These are phyloP conservation scores for Metalampra italica DNA, from an alignment of 2,888 invertebrate genomes.

Conservation along the genomic window DNA sequence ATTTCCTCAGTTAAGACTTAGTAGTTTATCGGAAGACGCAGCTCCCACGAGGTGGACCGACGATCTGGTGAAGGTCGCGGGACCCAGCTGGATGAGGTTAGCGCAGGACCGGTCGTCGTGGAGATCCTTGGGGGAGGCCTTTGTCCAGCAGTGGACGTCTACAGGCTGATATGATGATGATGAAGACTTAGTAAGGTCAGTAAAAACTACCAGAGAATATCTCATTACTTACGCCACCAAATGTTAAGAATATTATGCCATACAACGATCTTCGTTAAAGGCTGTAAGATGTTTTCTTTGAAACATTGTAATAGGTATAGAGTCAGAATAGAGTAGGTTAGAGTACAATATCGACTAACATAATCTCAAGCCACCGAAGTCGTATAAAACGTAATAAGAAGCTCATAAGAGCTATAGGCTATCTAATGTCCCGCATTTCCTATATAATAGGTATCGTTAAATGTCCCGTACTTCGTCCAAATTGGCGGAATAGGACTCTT, in stretches of 20 bases:
- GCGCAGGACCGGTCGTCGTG: too few relatives aligned
- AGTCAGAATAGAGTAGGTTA: too few relatives aligned
- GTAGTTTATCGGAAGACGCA: too few relatives aligned
- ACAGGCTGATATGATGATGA: too few relatives aligned
- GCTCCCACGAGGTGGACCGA: too few relatives aligned
- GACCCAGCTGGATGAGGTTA: too few relatives aligned
- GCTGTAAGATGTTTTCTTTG: conserved; percentile 5
- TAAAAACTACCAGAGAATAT: too few relatives aligned
- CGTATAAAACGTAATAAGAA: background rate
- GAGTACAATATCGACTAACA: background rate
- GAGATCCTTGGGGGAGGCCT: too few relatives aligned
- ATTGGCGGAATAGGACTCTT: conserved; percentile 1
- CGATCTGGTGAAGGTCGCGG: too few relatives aligned
- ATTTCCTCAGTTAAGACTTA: too few relatives aligned
- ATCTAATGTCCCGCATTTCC: background rate
- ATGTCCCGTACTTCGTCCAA: background rate
- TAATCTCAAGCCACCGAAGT: background rate
- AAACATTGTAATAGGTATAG: background rate
- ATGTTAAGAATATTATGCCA: conserved; percentile 6
- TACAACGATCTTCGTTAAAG: background rate
- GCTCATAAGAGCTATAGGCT: background rate
- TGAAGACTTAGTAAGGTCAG: too few relatives aligned
- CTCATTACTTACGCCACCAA: background rate
- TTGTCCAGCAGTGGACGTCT: too few relatives aligned
- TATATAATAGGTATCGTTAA: conserved; percentile 2